These are phyloP conservation scores for Mormyrus proboscirostris DNA, from an alignment of 2,797 vertebrate genomes.

Conservation along the genomic window DNA sequence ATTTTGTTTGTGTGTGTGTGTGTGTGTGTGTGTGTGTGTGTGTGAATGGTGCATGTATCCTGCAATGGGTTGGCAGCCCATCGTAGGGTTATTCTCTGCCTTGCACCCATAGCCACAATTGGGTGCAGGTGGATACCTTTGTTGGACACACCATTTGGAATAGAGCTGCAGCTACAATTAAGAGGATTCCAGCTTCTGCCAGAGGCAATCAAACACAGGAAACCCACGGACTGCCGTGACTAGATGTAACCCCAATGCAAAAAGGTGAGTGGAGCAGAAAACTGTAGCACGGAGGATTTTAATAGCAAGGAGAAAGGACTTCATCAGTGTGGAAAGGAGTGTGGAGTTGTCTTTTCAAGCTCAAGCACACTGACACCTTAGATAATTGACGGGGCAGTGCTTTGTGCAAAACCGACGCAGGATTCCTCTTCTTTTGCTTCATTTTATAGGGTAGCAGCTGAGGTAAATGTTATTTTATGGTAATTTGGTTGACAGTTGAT, in stretches of 20 bases:
- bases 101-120: neutral
- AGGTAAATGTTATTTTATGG: neutral
- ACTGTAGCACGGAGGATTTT: neutral
- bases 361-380: constrained; percentile 5
- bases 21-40: too few species aligned
- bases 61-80: too few species aligned
- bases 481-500: constrained; percentile 9
- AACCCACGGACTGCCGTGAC: neutral
- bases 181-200: neutral
- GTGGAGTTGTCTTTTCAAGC: constrained; percentile 15
- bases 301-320: neutral
- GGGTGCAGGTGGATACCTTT: neutral
- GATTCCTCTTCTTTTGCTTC: neutral
- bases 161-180: neutral
- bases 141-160: neutral
- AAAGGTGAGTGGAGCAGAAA: constrained; percentile 17
- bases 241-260: constrained; percentile 8
- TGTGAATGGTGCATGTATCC: too few species aligned
- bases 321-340: constrained; percentile 10
- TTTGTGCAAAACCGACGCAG: constrained; percentile 8
- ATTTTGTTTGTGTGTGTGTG: neutral
- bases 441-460: neutral
- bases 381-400: constrained; percentile 1
- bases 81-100: neutral
- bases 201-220: neutral